Conservation (phyloP, 2,888 invertebrate species). For the Yponomeuta evonymella region DNA sequence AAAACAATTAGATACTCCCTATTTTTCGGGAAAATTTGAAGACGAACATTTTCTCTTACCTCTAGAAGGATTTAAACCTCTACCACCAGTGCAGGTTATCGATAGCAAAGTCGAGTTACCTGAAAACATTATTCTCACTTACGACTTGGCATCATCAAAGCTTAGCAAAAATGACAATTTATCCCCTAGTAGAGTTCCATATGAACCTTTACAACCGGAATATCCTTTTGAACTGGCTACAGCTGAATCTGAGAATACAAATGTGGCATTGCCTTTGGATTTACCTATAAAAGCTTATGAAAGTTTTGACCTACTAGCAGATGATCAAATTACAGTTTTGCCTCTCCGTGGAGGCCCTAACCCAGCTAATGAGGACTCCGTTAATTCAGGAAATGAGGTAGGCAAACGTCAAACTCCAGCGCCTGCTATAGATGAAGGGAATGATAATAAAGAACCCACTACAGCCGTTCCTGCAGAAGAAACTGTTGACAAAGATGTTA, state of each 20-base stretch:
- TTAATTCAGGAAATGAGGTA: conserved; percentile 38
- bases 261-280: conserved; percentile 49
- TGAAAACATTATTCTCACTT: conserved; percentile 61
- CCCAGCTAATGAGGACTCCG: conserved; percentile 42
- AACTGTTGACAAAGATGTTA: neutral
- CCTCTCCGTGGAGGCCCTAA: conserved; percentile 55
- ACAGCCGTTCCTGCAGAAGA: neutral
- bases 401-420: conserved; percentile 48
- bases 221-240: conserved; percentile 57
- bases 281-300: conserved; percentile 45
- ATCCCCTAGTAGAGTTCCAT: conserved; percentile 49
- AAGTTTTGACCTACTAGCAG: conserved; percentile 37
- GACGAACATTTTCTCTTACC: conserved; percentile 61
- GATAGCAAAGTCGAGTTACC: conserved; percentile 61
- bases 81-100: conserved; percentile 55
- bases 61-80: conserved; percentile 64
- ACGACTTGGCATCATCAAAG: conserved; percentile 53
- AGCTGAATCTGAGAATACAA: conserved; percentile 55
- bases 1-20: conserved; percentile 52
- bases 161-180: conserved; percentile 33
- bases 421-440: neutral
- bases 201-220: conserved; percentile 56
- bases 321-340: conserved; percentile 63
- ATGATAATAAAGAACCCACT: neutral
- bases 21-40: conserved; percentile 52